Conservation (phyloP, 2,888 invertebrate species). For the Caenorhabditis becei region DNA sequence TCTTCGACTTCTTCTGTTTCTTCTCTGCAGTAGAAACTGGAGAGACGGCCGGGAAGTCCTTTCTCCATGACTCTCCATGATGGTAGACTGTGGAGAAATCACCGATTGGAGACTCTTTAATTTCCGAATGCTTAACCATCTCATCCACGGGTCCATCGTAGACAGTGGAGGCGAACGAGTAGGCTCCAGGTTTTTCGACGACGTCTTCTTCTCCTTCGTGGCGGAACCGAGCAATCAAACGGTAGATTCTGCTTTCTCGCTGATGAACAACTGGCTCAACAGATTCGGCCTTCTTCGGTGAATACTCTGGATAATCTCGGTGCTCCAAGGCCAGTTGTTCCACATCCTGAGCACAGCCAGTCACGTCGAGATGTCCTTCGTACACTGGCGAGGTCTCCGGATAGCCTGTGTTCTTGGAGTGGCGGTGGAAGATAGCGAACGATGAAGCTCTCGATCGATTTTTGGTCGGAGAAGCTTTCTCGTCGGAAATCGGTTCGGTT, state of each 20-base stretch:
- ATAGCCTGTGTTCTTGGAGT: constrained; percentile 13
- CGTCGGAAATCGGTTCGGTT: background rate
- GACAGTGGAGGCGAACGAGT: constrained; percentile 30
- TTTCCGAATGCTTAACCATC: constrained; percentile 29
- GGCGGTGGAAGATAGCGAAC: constrained; percentile 31
- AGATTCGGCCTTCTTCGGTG: constrained; percentile 26
- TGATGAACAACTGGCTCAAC: background rate
- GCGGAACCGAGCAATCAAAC: constrained; percentile 34
- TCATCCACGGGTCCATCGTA: constrained; percentile 65
- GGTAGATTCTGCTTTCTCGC: constrained; percentile 30
- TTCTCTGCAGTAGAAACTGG: constrained; percentile 11
- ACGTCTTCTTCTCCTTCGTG: constrained; percentile 60
- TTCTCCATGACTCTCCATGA: constrained; percentile 61
- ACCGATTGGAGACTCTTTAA: constrained; percentile 31
- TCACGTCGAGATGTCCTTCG: constrained; percentile 48
- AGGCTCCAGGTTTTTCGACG: constrained; percentile 46
- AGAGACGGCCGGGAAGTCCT: constrained; percentile 11
- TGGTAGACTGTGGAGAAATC: constrained; percentile 60
- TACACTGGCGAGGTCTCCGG: constrained; percentile 29
- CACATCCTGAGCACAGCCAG: constrained; percentile 42
- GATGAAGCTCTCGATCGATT: constrained; percentile 13
- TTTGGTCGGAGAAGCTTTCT: constrained; percentile 21
- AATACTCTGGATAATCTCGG: constrained; percentile 34
- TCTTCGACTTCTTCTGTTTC: constrained; percentile 40
- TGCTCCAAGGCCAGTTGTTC: constrained; percentile 46